Evolutionary conservation across 2,797 vertebrate species (phyloP).

Genomic region (Pipistrellus kuhlii): DNA sequence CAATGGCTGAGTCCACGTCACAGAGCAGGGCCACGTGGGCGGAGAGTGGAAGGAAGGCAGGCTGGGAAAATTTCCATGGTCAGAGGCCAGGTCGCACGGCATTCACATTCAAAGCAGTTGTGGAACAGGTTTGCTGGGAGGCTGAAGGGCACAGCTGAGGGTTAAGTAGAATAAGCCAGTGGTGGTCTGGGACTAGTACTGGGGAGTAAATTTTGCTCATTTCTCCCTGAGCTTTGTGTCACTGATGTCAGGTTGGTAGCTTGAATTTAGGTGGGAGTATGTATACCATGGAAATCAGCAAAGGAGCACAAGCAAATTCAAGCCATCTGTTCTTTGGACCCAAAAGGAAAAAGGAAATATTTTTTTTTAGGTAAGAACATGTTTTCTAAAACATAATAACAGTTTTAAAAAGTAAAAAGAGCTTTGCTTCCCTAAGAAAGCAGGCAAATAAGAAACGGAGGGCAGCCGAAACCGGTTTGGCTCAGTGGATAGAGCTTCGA

Average conservation of each 20-base stretch:
- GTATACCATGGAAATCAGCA: background rate
- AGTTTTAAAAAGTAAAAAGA: background rate
- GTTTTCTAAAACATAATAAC: conserved; percentile 25
- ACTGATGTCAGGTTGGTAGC: background rate
- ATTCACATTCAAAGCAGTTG: background rate
- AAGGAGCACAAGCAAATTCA: background rate
- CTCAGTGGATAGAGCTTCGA: too few species aligned
- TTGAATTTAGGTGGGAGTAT: background rate
- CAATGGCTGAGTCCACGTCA: background rate
- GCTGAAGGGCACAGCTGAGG: background rate
- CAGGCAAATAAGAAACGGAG: background rate
- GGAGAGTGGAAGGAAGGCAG: background rate
- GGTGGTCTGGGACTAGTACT: background rate
- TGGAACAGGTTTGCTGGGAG: background rate
- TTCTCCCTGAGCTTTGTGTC: background rate
- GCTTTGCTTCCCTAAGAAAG: background rate
- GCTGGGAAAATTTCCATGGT: background rate
- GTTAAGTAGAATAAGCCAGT: background rate
- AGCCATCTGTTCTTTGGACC: background rate
- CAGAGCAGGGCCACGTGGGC: too few species aligned
- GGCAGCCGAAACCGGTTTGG: too few species aligned
- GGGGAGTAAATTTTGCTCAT: background rate
- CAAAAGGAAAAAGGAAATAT: background rate
- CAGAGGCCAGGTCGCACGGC: background rate
- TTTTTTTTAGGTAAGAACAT: background rate